These are phyloP conservation scores for Vulpes vulpes DNA, from an alignment of 2,113 vertebrate species.

Conservation along the genomic window DNA sequence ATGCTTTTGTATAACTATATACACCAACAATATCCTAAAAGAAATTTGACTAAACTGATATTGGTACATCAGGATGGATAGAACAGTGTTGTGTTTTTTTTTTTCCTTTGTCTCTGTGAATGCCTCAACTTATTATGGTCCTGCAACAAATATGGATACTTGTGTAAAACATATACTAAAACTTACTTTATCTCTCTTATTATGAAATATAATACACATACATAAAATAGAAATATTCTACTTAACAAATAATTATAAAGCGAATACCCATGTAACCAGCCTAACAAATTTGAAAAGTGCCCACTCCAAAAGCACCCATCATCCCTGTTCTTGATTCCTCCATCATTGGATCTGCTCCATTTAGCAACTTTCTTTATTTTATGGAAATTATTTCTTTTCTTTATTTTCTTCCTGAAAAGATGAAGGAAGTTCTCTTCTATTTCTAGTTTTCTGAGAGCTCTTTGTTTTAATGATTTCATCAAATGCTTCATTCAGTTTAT, in stretches of 20 bases:
- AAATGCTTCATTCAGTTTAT: neutral
- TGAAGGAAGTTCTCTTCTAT: neutral
- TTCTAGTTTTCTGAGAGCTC: neutral
- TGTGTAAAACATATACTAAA: neutral
- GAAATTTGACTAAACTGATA: neutral
- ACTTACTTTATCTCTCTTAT: neutral
- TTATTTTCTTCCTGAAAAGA: neutral
- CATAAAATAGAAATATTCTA: neutral
- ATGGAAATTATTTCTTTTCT: neutral
- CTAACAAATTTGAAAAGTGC: neutral
- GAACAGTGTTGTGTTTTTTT: neutral
- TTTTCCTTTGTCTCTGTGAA: neutral
- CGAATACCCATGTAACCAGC: neutral
- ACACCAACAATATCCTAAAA: neutral
- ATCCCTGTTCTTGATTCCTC: neutral
- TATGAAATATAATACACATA: neutral
- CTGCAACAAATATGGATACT: neutral
- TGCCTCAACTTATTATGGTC: neutral
- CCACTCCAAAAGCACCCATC: neutral
- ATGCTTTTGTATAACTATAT: neutral
- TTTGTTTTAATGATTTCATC: slow-evolving; percentile 8
- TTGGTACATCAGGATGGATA: neutral
- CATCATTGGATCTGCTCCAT: neutral
- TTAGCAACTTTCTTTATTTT: neutral
- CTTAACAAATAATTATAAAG: neutral